These are phyloP conservation scores for Caerostris darwini DNA, from an alignment of 1,140 invertebrate genomes.

Conservation along the genomic window DNA sequence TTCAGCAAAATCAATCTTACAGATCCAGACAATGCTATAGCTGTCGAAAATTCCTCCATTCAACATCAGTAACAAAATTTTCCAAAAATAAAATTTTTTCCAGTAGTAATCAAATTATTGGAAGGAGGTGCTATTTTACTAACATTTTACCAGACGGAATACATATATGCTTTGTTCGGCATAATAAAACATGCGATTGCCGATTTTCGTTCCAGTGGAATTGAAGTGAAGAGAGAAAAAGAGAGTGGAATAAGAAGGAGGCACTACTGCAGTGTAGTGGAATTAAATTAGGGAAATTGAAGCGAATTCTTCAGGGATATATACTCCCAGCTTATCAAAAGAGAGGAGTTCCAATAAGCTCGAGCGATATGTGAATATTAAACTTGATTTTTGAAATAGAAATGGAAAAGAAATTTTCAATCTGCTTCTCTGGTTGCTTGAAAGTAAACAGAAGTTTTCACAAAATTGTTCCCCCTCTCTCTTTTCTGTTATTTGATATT, in stretches of 20 bases:
- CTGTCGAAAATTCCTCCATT: background rate
- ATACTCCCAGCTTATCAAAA: background rate
- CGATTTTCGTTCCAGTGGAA: background rate
- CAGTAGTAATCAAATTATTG: slow-evolving; percentile 33
- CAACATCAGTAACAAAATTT: background rate
- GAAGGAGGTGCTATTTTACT: slow-evolving; percentile 19
- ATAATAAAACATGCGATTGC: slow-evolving; percentile 22
- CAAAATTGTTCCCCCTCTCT: background rate
- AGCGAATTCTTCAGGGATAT: slow-evolving; percentile 53
- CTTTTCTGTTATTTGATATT: slow-evolving; percentile 56
- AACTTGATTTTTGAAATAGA: slow-evolving; percentile 58
- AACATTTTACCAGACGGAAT: slow-evolving; percentile 4
- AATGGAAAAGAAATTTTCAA: slow-evolving; percentile 60
- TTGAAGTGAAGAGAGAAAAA: slow-evolving; percentile 29
- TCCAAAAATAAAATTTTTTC: background rate
- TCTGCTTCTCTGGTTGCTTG: slow-evolving; percentile 8
- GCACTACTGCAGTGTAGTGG: slow-evolving; percentile 1
- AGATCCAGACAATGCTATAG: background rate
- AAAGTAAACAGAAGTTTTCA: slow-evolving; percentile 46
- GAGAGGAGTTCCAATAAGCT: slow-evolving; percentile 27
- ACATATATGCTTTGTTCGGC: background rate
- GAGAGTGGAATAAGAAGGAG: background rate
- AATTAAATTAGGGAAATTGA: slow-evolving; percentile 63
- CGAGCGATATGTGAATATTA: slow-evolving; percentile 49
- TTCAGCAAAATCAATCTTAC: background rate